Evolutionary conservation across 2,113 vertebrate species (phyloP), one percentile per base, ranked within the genome.

Genomic region (Cynoglossus semilaevis): DNA sequence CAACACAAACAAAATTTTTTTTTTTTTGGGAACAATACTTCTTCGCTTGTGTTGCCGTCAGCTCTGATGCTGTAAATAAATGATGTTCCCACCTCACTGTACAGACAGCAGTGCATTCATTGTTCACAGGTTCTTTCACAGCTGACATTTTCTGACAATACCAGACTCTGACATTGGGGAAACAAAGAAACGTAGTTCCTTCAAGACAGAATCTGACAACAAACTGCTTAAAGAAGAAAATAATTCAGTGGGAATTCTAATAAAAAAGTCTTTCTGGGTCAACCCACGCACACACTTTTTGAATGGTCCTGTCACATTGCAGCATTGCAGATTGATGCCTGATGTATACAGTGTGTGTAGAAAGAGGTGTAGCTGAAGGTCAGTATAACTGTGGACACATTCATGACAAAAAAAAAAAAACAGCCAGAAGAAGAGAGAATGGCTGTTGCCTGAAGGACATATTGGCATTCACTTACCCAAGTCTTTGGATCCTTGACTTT

Each of bases 401-500:
- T n/a, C n/a, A n/a, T n/a, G 11, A 9, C 51, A 8, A 44, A 46
- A 1, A 65, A 7, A 42, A 2, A 36, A 15, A n/a, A n/a, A 16
- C 11, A 7, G 10, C 6, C 3, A 64, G 1, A 14, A 48, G 17
- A 14, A 13, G 12, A 8, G 2, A n/a, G 14, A n/a, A 22, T 0
- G 8, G 9, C 18, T 47, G 11, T 22, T 4, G 49, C 15, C 29
- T 42, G 50, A 6, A 51, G 12, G 48, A 11, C 47, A 8, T 63
- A 29, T 29, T 4, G 22, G 6, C 11, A 3, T 34, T 58, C 35
- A 89, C 95, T 98, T 81, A 99, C 97, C 96, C 16, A 99, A 86
- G 51, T 98, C 97, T 80, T 98, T 99, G 7, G 96, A 97, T 82
- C 96, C 97, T 89, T 99, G 96, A 85, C 97, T 99, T 79, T 98